Base-by-base conservation (phyloP, 2,888 invertebrate genomes). In the Hecatera dysodea region DNA sequence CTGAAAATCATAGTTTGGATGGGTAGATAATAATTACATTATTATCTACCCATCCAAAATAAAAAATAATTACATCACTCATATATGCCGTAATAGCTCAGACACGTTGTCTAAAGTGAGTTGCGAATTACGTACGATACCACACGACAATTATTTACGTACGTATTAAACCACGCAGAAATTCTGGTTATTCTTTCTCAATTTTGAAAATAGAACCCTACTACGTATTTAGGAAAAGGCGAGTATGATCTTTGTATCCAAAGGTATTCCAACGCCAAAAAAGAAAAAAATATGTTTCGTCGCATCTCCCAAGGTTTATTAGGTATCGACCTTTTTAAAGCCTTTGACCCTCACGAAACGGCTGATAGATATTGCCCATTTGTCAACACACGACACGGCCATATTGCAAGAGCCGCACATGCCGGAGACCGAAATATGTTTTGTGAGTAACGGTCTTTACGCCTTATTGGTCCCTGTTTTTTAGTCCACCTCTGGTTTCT, bases 311-410 rank as follows among this genome's bases (percentile, higher is more conserved):
- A 64, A 46, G 55, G 8, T 61, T 67, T 39, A 57, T 48, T 29
- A 57, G 36, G 61, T 66, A 74, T 69, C 63, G 63, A 80, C 63
- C 65, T 60, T 69, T 63, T 46, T 42, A 59, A 53, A 73, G 64
- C 64, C 57, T 80, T 70, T 68, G 67, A 64, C 77, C 68, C 57
- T 60, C 75, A 64, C 75, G 60, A 44, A 77, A 57, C 44, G 55
- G 42, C 75, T 75, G 80, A 78, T 75, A 75, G 66, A 78, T 80
- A 75, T 78, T 75, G 59, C 33, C 55, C 70, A 78, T 78, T 80
- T 75, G 80, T 75, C 70, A 78, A 66, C 50, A 69, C 59, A 52
- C 57, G 64, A 53, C 53, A 63, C 48, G 59, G 22, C 46, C 63
- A 59, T 73, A 63, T 67, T 77, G 67, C 56, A 53, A 9, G 44